Base-by-base conservation (phyloP, 1,140 invertebrate genomes). In the Formica exsecta region DNA sequence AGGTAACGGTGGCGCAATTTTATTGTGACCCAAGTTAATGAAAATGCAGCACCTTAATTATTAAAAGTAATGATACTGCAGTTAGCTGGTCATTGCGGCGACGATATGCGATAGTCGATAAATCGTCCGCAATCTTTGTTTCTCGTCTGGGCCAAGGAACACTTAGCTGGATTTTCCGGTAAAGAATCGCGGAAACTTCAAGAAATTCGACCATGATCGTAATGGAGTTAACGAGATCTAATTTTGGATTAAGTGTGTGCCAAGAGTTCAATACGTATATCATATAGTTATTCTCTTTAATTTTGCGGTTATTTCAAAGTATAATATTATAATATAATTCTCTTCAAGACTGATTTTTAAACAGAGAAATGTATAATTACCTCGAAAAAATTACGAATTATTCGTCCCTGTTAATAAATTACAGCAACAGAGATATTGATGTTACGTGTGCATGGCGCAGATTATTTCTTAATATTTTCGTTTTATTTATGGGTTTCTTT, bases 201-300 rank as follows among this genome's bases (percentile, higher is more conserved):
- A 88, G 89, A 92, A 91, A 92, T 86, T 88, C 86, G 87, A 85
- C 65, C 87, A 65, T 79, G 70, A 85, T 89, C 83, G 91, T 90
- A 92, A 92, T 89, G 88, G 91, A 86, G 88, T 87, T 91, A 92
- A 92, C 92, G 88, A 90, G 89, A 93, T 84, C 89, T 91, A 91
- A 90, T 92, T 87, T 57, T 86, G 32, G 1, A 36, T 54, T 64
- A 65, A 88, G 88, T 86, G 16, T 32, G 84, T 86, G 87, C 70
- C 71, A 71, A 75, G 54, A 59, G 44, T 71, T 70, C 74, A 74
- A 29, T 70, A 64, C 54, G 29, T 41, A 25, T 38, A 70, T 70
- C 44, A 8, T 7, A 13, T 36, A 22, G 5, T 51, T 25, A 54
- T 57, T 32, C n/a, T 25, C 16, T 54, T 38, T 29, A 32, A 0